Conservation (phyloP, 2,113 vertebrate species). For the Amphilophus citrinellus region DNA sequence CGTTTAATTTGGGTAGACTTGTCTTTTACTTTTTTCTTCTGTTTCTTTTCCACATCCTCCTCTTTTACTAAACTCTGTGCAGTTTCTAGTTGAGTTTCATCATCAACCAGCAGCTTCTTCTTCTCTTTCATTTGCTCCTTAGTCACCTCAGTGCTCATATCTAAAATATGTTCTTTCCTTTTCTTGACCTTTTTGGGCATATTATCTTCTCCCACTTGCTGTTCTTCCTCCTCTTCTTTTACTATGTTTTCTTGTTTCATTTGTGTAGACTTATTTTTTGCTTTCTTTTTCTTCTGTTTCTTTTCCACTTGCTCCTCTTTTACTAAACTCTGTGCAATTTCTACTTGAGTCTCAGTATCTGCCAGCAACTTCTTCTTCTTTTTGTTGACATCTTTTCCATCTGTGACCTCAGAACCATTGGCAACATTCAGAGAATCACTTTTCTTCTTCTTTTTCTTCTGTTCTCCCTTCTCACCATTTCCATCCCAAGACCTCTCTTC, state of each 20-base stretch:
- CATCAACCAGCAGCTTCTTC: constrained; percentile 5
- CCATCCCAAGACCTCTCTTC: background rate
- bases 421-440: background rate
- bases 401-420: background rate
- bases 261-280: constrained; percentile 23
- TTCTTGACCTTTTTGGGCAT: constrained; percentile 47
- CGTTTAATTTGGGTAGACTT: background rate
- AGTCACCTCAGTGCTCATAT: background rate
- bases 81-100: constrained; percentile 4
- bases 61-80: background rate
- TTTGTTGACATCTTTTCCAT: background rate
- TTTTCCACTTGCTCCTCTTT: constrained; percentile 8
- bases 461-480: constrained; percentile 11
- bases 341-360: background rate
- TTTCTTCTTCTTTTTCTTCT: constrained; percentile 53
- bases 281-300: constrained; percentile 42
- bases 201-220: background rate
- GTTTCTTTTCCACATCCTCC: constrained; percentile 5
- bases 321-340: background rate
- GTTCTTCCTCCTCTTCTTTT: constrained; percentile 3
- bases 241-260: background rate
- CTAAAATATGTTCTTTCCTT: background rate
- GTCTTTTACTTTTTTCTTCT: constrained; percentile 36
- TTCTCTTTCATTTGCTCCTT: constrained; percentile 4
- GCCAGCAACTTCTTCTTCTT: constrained; percentile 30